Conservation (phyloP, 2,113 vertebrate genomes). For the Alouatta palliata region DNA sequence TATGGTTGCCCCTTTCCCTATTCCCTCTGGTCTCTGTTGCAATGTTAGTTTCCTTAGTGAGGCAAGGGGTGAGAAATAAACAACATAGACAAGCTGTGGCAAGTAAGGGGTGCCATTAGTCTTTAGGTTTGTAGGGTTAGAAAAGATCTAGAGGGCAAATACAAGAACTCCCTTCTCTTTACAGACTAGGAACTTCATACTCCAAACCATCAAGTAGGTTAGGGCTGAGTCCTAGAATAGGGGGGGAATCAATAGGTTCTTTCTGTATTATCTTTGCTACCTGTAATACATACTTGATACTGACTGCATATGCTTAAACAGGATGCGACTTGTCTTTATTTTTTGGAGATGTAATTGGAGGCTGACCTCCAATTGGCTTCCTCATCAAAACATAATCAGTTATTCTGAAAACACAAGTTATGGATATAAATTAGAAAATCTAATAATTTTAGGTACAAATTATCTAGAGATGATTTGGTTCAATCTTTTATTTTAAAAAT, state of each 20-base stretch:
- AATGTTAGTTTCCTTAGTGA: background rate
- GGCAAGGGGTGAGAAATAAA: background rate
- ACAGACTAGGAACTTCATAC: too few species aligned
- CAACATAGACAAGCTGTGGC: background rate
- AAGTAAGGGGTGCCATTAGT: background rate
- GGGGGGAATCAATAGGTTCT: background rate
- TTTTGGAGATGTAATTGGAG: background rate
- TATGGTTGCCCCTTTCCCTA: background rate
- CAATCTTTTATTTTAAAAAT: background rate
- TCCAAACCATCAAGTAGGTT: too few species aligned
- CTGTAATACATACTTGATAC: background rate
- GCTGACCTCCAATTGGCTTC: background rate
- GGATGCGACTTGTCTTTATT: background rate
- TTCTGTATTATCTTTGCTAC: background rate
- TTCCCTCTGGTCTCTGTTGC: background rate
- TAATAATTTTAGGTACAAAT: background rate
- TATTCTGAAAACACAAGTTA: background rate
- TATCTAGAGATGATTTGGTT: background rate
- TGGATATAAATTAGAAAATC: background rate
- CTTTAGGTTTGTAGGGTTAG: background rate
- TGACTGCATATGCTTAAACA: background rate
- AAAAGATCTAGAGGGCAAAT: background rate
- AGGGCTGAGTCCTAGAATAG: too few species aligned
- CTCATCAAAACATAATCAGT: background rate
- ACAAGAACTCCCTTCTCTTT: too few species aligned